A percentile compares a stretch with the other conserved stretches of the same genome.
These are phyloP conservation scores for Gnatocerus cornutus DNA, from an alignment of 2,888 invertebrate species.

Conservation along the genomic window DNA sequence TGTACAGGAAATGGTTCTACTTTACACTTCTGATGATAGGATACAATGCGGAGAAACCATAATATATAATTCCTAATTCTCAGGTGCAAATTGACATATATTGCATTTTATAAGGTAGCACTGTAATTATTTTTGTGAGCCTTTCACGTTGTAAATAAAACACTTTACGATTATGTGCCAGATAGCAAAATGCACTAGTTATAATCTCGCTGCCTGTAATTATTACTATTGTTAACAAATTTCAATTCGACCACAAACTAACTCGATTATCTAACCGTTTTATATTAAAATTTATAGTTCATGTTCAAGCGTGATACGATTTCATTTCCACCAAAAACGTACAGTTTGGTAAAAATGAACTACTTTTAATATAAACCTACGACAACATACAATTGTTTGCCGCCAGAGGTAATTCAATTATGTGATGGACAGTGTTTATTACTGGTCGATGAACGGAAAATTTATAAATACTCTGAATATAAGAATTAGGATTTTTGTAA, in stretches of 20 bases:
- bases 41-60: slow-evolving; percentile 45
- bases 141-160: slow-evolving; percentile 36
- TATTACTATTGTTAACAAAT: slow-evolving; percentile 31
- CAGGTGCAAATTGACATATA: slow-evolving; percentile 54
- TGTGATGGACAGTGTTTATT: no score
- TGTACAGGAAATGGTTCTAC: slow-evolving; percentile 48
- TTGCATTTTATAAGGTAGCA: slow-evolving; percentile 49
- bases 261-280: slow-evolving; percentile 17
- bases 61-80: slow-evolving; percentile 50
- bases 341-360: no score
- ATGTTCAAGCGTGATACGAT: slow-evolving; percentile 24
- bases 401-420: no score
- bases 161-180: slow-evolving; percentile 34
- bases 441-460: no score
- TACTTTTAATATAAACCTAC: no score
- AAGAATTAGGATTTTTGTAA: no score
- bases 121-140: slow-evolving; percentile 40
- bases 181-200: not conserved
- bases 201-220: slow-evolving; percentile 12
- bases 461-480: no score
- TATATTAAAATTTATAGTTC: slow-evolving; percentile 22
- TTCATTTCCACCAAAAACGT: slow-evolving; percentile 14
- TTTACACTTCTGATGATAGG: slow-evolving; percentile 43
- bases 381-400: no score
- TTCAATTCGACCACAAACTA: slow-evolving; percentile 9